Evolutionary conservation across 2,797 vertebrate genomes (phyloP), one percentile per base, ranked within the genome.

Genomic region (Typhlichthys eigenmanni): DNA sequence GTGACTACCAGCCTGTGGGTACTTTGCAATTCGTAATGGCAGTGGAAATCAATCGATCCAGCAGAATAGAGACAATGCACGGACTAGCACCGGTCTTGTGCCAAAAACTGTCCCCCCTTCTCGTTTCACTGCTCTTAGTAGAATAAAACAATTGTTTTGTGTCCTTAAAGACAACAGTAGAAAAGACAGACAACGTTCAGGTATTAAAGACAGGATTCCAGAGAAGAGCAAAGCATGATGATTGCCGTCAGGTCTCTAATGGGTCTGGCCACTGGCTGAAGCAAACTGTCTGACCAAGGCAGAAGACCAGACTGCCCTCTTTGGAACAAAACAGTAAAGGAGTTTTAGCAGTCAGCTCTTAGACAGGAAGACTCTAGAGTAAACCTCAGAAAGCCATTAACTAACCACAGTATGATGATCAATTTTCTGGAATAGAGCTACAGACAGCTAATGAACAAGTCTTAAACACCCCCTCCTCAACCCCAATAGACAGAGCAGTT

Each of bases 301-400:
- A 86, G 92, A 90, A 82, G 91, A 93, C 91, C 84, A 83, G 79
- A 79, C 72, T 86, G 73, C 79, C 80, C 85, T 86, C 88, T 85
- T 89, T 91, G 78, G 88, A 80, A 78, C 82, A 80, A 84, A 86
- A 79, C 68, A 69, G 81, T 90, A 90, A 80, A 93, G 90, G 89
- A 92, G 94, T 93, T 94, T 92, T 81, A 87, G 94, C 89, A 92
- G 92, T 87, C 88, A 91, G 92, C 89, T 93, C 92, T 96, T 91
- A 97, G 95, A 97, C 95, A 94, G 94, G 88, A 91, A 83, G 94
- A 88, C 96, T 94, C 96, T 93, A 80, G 96, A 96, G 96, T 90
- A 96, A 97, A 98, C 95, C 95, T 93, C 93, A 96, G 94, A 96
- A 96, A 98, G 95, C 95, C 96, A 98, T 98, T 98, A 98, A 96